phyloP scores from a whole-genome alignment of 2,797 vertebrate species.

The Hypotaenidia okinawae region DNA sequence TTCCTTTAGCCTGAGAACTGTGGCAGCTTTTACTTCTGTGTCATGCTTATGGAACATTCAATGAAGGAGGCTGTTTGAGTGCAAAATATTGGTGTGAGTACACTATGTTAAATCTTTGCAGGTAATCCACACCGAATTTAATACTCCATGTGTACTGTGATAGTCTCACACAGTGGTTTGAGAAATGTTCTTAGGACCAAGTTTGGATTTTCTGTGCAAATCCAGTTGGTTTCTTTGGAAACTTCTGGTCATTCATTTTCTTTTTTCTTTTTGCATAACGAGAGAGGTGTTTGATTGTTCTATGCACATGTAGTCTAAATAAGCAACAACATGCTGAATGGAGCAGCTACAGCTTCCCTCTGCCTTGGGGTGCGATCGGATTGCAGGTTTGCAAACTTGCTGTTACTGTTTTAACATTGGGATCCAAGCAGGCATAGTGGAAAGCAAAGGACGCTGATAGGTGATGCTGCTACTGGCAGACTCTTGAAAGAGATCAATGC shows the following conservation, averaged over 20 bases:
- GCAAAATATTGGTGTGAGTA: not conserved
- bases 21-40: not conserved
- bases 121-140: not conserved
- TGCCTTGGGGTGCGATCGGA: not conserved
- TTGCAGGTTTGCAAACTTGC: not conserved
- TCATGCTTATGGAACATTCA: not conserved
- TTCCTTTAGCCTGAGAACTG: not conserved
- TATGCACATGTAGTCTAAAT: not conserved
- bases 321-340: not conserved
- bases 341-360: not conserved
- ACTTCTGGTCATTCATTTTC: not conserved
- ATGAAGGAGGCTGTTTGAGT: not conserved
- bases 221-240: not conserved
- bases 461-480: not conserved
- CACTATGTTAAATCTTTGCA: not conserved
- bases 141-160: not conserved
- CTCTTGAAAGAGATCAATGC: not conserved
- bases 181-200: not conserved
- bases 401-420: not conserved
- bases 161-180: not conserved
- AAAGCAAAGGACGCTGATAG: not conserved
- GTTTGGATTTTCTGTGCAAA: constrained; percentile 49
- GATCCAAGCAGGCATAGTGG: not conserved
- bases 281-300: not conserved
- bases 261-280: not conserved